These are phyloP conservation scores for Thymallus thymallus DNA, from an alignment of 2,113 vertebrate species.

Conservation along the genomic window DNA sequence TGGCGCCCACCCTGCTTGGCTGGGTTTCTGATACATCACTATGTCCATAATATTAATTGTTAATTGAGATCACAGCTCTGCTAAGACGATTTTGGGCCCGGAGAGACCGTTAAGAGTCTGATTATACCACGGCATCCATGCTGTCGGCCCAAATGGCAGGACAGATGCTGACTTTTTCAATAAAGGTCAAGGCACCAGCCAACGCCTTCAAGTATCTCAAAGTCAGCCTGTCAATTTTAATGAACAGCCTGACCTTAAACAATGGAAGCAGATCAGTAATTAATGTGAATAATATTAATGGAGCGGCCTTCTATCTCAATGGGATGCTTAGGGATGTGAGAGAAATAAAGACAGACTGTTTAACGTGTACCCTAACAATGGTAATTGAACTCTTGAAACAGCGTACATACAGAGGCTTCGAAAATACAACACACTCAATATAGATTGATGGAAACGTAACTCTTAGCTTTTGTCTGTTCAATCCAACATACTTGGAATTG, in stretches of 20 bases:
- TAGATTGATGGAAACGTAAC: no score
- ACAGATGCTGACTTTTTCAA: slow-evolving; percentile 58
- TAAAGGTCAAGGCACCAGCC: slow-evolving; percentile 67
- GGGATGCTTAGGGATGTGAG: no score
- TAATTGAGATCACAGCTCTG: slow-evolving; percentile 57
- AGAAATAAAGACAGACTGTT: slow-evolving; percentile 21
- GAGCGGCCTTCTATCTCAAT: neutral
- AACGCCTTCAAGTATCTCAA: slow-evolving; percentile 53
- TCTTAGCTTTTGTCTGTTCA: neutral
- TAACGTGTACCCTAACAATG: slow-evolving; percentile 22
- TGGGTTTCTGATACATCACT: neutral
- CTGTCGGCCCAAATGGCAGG: slow-evolving; percentile 53
- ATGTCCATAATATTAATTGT: neutral
- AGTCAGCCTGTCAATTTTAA: slow-evolving; percentile 70
- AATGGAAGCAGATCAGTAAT: slow-evolving; percentile 63
- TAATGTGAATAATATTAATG: slow-evolving; percentile 54
- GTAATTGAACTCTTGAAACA: neutral
- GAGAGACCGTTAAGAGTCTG: slow-evolving; percentile 42
- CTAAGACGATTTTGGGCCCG: slow-evolving; percentile 43
- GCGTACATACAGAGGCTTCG: no score
- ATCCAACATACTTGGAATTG: no score
- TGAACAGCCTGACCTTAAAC: slow-evolving; percentile 77
- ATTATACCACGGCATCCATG: slow-evolving; percentile 34
- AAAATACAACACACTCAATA: no score
- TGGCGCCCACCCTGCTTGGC: no score